These are phyloP conservation scores for Nymphalis polychloros DNA, from an alignment of 2,888 invertebrate species.

Conservation along the genomic window DNA sequence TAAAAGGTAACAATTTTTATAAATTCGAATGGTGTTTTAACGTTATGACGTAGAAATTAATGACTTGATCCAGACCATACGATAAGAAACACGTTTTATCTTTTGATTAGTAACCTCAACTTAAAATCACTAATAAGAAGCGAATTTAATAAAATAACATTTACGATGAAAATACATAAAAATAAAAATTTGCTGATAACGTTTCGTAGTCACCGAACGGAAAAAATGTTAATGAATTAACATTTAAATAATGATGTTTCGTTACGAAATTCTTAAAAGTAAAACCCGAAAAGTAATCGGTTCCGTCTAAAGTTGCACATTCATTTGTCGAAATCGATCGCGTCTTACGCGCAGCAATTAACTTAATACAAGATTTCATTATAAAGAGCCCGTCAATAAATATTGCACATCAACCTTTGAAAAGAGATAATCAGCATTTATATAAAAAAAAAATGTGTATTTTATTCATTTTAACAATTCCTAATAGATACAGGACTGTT, in stretches of 20 bases:
- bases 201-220: conserved; percentile 2
- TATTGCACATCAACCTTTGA: too few species aligned
- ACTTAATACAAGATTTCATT: too few species aligned
- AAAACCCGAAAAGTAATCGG: conserved; percentile 7
- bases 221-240: conserved; percentile 10
- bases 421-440: too few species aligned
- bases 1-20: too few species aligned
- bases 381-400: too few species aligned
- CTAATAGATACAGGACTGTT: too few species aligned
- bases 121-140: conserved; percentile 2
- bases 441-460: too few species aligned
- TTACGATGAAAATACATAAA: neutral
- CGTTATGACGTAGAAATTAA: neutral
- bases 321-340: neutral
- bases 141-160: neutral
- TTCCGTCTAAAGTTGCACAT: neutral
- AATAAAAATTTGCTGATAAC: neutral
- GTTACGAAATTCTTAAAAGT: conserved; percentile 8
- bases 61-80: neutral
- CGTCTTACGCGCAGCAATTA: too few species aligned
- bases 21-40: neutral
- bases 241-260: conserved; percentile 12
- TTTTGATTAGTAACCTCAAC: neutral
- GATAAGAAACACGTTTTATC: neutral
- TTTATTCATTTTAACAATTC: too few species aligned